A percentile compares a stretch with the other conserved stretches of the same genome.
phyloP scores from a whole-genome alignment of 2,113 vertebrate genomes.

The Pelusios castaneus region DNA sequence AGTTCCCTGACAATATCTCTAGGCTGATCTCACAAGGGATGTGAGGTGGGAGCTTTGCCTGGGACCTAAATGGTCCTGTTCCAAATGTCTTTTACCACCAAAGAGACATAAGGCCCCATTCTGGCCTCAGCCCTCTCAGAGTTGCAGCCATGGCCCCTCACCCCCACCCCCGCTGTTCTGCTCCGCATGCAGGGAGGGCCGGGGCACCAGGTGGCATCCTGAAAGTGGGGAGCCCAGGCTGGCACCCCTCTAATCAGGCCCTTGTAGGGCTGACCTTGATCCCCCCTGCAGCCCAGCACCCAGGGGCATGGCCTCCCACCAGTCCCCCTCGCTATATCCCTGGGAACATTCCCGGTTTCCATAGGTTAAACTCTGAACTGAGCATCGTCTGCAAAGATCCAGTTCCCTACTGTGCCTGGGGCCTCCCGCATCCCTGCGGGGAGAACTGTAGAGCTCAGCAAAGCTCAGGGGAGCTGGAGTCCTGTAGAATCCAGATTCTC shows the following conservation, averaged over 20 bases:
- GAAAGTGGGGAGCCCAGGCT: too few relatives aligned
- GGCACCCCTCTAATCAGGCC: too few relatives aligned
- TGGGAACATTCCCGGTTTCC: not conserved
- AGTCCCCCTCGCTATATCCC: too few relatives aligned
- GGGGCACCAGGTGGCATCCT: too few relatives aligned
- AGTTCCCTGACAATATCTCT: not conserved
- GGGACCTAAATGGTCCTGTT: not conserved
- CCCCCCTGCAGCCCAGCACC: not conserved
- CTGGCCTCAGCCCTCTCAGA: too few relatives aligned
- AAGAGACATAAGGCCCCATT: not conserved
- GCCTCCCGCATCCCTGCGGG: not conserved
- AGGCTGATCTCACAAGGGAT: not conserved
- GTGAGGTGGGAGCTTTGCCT: not conserved
- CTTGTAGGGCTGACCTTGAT: too few relatives aligned
- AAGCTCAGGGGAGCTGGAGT: not conserved
- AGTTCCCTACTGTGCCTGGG: not conserved
- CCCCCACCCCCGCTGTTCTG: too few relatives aligned
- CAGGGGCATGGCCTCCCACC: too few relatives aligned
- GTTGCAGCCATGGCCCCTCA: too few relatives aligned
- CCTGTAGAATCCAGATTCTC: not conserved
- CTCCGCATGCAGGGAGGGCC: too few relatives aligned
- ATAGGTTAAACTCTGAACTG: not conserved
- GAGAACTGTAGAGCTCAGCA: not conserved
- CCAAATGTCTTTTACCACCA: not conserved
- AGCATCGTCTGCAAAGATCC: not conserved